Base-by-base conservation (phyloP, 2,888 invertebrate genomes). In the Homarus gammarus region DNA sequence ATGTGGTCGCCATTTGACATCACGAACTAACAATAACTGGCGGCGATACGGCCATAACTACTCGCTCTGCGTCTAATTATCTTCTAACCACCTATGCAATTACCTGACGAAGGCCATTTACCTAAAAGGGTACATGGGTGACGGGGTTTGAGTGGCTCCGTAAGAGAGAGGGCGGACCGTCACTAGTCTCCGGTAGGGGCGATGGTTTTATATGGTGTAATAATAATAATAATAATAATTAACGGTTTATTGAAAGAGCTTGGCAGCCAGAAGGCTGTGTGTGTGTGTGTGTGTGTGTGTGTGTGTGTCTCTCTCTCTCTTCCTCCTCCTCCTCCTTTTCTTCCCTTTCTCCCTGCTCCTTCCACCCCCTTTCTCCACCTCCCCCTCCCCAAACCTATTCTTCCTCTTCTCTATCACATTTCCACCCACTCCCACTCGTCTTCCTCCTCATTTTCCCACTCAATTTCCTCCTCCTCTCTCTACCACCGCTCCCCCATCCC, bases 11-110 rank as follows among this genome's bases (percentile, higher is more conserved):
- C 61, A n/a, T 56, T 44, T 64, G 77, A 38, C 77, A 70, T 84
- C 84, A 75, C 75, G 64, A 77, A 75, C 56, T 75, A 31, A 51
- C 84, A 84, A 84, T 84, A 84, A 84, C 84, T 64, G 49, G 77
- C 77, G 64, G 64, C 44, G 75, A 72, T 75, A 75, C 40, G 64
- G 84, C 40, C 84, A 84, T 84, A 77, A 84, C 56, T 68, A 64
- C 77, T 70, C 68, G 77, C 64, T 84, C 84, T 38, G n/a, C 61
- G 18, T 61, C 77, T 84, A 61, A 84, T 84, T 84, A 77, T 61
- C 51, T 38, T 77, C 64, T 64, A 77, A 75, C 75, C 77, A 61
- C 75, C 75, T 77, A 38, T 64, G 77, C 84, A 84, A 61, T 84
- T 61, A 77, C 75, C 70, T 56, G 49, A 77, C 38, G 22, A 51